phyloP scores from a whole-genome alignment of 2,888 invertebrate species.

The Plagiodera versicolora region DNA sequence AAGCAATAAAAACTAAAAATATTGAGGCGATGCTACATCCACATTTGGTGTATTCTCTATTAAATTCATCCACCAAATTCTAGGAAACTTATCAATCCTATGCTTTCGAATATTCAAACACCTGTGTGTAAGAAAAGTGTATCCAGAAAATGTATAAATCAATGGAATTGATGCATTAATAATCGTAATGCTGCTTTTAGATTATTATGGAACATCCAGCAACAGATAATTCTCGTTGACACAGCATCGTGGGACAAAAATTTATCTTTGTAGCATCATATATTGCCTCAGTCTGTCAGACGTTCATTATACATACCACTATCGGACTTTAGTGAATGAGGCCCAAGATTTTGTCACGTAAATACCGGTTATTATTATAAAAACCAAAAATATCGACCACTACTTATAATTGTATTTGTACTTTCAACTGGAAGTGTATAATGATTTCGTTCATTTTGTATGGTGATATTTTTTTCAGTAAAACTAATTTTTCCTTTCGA shows the following conservation, averaged over 20 bases:
- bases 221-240: background rate
- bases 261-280: background rate
- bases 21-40: too few relatives aligned
- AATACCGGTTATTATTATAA: background rate
- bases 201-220: background rate
- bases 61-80: too few relatives aligned
- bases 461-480: too few relatives aligned
- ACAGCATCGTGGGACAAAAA: background rate
- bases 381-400: background rate
- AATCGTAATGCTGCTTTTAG: background rate
- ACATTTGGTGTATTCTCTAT: too few relatives aligned
- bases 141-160: background rate
- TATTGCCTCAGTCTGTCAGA: background rate
- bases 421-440: too few relatives aligned
- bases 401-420: too few relatives aligned
- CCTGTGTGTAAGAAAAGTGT: background rate
- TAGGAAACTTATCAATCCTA: background rate
- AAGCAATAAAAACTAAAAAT: too few relatives aligned
- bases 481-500: too few relatives aligned
- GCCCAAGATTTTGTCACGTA: background rate
- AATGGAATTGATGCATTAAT: background rate
- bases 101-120: background rate
- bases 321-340: background rate
- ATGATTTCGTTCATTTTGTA: too few relatives aligned
- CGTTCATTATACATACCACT: background rate